phyloP scores from a whole-genome alignment of 2,113 vertebrate species.

The Pavo muticus region DNA sequence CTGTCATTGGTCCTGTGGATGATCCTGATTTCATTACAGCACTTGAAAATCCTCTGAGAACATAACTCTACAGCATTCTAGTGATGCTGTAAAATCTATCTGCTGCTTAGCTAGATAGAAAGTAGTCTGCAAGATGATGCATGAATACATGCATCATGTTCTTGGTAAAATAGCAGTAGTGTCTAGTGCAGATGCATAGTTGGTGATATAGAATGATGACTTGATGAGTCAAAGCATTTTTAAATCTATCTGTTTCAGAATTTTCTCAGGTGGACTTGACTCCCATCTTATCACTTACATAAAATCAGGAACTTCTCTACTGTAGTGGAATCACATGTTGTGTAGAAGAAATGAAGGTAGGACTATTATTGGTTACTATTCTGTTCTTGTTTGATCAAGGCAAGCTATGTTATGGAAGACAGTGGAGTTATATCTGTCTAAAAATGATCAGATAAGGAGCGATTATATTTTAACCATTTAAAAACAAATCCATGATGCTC shows the following conservation, averaged over 20 bases:
- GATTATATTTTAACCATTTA: background rate
- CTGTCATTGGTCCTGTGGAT: background rate
- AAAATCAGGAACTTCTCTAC: background rate
- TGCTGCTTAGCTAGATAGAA: background rate
- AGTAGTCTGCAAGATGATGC: background rate
- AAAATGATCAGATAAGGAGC: background rate
- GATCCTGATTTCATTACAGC: background rate
- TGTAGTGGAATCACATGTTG: background rate
- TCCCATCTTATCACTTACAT: background rate
- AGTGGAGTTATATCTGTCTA: background rate
- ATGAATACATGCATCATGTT: background rate
- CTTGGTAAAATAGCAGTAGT: background rate
- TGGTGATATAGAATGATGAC: background rate
- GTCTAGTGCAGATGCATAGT: background rate
- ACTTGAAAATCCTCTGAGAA: background rate
- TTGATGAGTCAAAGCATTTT: conserved; percentile 17
- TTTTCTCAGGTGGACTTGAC: background rate
- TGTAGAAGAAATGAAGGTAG: background rate
- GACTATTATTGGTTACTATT: background rate
- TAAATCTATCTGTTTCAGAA: conserved; percentile 40
- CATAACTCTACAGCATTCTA: background rate
- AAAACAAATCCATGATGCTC: background rate
- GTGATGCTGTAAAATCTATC: background rate
- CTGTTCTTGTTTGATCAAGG: background rate
- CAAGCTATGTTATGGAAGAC: background rate